Conservation (phyloP, 2,888 invertebrate genomes). For the Drosophila incognita region DNA sequence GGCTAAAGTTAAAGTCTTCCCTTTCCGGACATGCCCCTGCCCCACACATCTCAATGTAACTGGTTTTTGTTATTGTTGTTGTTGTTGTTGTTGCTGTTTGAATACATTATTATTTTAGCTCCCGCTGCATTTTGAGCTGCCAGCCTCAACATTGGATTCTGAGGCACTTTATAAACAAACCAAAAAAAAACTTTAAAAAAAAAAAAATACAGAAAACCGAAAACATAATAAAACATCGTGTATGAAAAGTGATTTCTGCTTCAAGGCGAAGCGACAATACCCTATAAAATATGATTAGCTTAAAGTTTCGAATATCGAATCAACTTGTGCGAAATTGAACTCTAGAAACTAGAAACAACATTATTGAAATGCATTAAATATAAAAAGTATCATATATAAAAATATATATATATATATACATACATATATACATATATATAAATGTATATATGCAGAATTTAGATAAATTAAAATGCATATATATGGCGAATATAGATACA, state of each 20-base stretch:
- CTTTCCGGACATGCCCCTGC: neutral
- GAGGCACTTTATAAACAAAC: slow-evolving; percentile 35
- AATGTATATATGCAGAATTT: neutral
- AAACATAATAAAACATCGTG: slow-evolving; percentile 15
- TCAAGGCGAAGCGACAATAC: neutral
- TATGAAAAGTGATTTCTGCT: neutral
- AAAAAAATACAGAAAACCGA: slow-evolving; percentile 13
- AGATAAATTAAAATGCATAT: neutral
- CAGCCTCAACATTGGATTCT: slow-evolving; percentile 52
- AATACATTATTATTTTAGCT: slow-evolving; percentile 18
- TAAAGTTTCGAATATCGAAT: neutral
- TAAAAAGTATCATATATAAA: too few species aligned
- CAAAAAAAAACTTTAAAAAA: neutral
- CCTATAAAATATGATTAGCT: neutral
- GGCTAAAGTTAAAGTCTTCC: neutral
- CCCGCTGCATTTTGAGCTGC: slow-evolving; percentile 60
- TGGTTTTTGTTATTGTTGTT: slow-evolving; percentile 38
- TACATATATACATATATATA: neutral
- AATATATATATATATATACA: too few species aligned
- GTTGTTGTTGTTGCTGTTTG: slow-evolving; percentile 17
- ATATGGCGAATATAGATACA: neutral
- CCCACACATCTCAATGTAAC: slow-evolving; percentile 42
- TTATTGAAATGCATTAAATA: neutral
- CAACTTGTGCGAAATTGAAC: neutral
- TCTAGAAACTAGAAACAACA: neutral